Evolutionary conservation across 2,113 vertebrate species (phyloP).

Genomic region (Pionites leucogaster): DNA sequence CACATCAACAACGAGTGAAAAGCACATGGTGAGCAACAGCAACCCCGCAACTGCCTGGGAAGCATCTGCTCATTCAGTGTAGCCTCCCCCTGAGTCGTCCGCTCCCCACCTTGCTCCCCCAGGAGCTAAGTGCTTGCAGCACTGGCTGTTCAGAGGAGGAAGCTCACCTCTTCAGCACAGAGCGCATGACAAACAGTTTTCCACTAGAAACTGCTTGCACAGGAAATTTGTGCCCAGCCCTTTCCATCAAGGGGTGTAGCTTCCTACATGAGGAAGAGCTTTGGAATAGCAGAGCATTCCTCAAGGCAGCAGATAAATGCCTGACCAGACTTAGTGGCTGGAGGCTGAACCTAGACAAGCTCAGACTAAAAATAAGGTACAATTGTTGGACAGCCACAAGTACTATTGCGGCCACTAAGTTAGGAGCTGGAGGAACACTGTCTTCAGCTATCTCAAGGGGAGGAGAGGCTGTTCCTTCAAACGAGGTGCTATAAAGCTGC

Average conservation of each 20-base stretch:
- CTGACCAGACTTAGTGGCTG: background rate
- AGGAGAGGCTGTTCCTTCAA: background rate
- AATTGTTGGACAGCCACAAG: background rate
- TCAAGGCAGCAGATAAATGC: background rate
- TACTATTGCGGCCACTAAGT: background rate
- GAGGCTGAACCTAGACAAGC: background rate
- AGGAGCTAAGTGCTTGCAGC: background rate
- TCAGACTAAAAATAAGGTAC: background rate
- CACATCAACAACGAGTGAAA: background rate
- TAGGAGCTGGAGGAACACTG: background rate
- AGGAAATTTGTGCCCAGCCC: background rate
- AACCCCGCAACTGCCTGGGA: background rate
- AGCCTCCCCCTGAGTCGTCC: fast-evolving
- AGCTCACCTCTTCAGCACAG: background rate
- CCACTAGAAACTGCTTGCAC: background rate
- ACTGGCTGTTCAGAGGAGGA: background rate
- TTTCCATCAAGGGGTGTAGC: background rate
- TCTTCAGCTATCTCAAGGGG: background rate
- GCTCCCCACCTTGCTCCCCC: background rate
- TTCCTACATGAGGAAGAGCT: background rate
- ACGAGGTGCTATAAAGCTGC: background rate
- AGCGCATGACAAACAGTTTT: background rate
- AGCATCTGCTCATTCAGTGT: background rate
- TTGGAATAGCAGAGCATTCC: background rate
- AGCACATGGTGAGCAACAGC: background rate